Conservation (phyloP, 1,140 invertebrate species). For the Drosophila tristis region DNA sequence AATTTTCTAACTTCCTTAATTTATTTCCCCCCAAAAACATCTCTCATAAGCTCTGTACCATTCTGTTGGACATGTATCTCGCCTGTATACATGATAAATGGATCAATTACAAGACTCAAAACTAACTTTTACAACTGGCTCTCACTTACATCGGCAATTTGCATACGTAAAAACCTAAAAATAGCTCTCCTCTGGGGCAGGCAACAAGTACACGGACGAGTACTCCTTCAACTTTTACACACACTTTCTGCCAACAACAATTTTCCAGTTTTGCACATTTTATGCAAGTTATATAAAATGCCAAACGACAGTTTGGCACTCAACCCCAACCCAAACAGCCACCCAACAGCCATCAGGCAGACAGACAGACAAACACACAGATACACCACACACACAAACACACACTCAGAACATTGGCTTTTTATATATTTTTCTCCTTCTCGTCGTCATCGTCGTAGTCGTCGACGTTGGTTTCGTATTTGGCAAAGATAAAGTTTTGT, state of each 20-base stretch:
- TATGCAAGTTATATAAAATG: conserved; percentile 77
- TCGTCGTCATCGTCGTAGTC: conserved; percentile 37
- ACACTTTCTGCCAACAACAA: conserved; percentile 31
- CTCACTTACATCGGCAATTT: background rate
- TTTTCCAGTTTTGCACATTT: conserved; percentile 63
- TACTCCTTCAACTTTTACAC: conserved; percentile 21
- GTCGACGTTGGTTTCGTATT: conserved; percentile 67
- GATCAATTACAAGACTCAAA: no score
- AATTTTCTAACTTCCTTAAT: no score
- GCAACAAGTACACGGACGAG: conserved; percentile 52
- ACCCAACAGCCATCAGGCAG: background rate
- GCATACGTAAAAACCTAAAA: background rate
- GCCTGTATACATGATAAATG: no score
- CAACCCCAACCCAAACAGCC: background rate
- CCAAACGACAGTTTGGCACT: conserved; percentile 56
- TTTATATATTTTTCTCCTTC: conserved; percentile 52
- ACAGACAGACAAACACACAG: conserved; percentile 1
- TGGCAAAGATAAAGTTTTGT: conserved; percentile 83
- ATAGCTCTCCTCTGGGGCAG: background rate
- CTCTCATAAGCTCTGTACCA: no score
- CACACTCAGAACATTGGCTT: conserved; percentile 38
- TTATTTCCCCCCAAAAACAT: no score
- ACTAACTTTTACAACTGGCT: background rate
- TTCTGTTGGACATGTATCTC: no score
- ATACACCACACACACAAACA: conserved; percentile 1